Base-by-base conservation (phyloP, 2,888 invertebrate genomes). In the Lasius platythorax region DNA sequence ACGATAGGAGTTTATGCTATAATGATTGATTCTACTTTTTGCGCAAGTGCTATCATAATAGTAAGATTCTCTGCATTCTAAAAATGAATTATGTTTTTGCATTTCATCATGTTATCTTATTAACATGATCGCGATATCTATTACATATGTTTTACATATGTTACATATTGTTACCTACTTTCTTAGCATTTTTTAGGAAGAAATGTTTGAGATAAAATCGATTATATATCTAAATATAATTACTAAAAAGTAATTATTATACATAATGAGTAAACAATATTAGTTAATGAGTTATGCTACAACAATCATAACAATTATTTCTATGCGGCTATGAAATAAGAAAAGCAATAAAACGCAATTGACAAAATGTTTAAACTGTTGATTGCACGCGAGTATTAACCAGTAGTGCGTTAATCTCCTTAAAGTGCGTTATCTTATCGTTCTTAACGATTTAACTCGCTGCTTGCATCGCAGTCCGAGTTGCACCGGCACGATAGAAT, bases 371-470 rank as follows among this genome's bases (percentile, higher is more conserved):
- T 58, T 15, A n/a, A 61, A 72, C 8, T 23, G n/a, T 8, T 28
- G 18, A 76, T 18, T 23, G n/a, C 11, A 33, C 30, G 33, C 30
- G 15, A 23, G 12, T 43, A 68, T 79, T 70, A 56, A 61, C 30
- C 56, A 56, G 15, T 58, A 70, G 58, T 61, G 33, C 58, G 73
- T 73, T 79, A 79, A 79, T 79, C 58, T 33, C 18, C 8, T 72
- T 72, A 79, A 72, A 61, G 2, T 56, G 30, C 79, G 79, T 89
- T 88, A 89, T 89, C 89, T 89, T 88, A 90, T 88, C 88, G 61
- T 74, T 70, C 68, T 30, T 70, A 33, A 67, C 68, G 68, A 64
- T 76, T 85, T 75, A 75, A 61, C n/a, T 58, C 50, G 33, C 46
- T 53, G 72, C 73, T 64, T 50, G 79, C 68, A 70, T 58, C 30